These are phyloP conservation scores for Andinoacara biseriatus DNA, from an alignment of 2,113 vertebrate species.

Conservation along the genomic window DNA sequence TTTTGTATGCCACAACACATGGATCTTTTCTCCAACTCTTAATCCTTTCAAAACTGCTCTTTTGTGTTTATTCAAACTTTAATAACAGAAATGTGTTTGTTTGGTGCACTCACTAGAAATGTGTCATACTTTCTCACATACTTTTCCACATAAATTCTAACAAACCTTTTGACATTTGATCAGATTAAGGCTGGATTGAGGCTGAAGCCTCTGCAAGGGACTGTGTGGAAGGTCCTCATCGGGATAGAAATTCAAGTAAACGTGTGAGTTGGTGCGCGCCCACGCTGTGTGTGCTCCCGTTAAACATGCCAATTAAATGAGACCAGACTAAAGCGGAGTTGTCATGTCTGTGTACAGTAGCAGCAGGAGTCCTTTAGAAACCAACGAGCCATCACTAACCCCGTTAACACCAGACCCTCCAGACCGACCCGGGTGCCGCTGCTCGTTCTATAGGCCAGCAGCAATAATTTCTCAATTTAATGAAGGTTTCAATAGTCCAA, in stretches of 20 bases:
- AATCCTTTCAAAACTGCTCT: not conserved
- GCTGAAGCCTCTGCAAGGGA: not conserved
- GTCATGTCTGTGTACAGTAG: conserved; percentile 86
- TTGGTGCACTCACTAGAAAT: not conserved
- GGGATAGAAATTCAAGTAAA: not conserved
- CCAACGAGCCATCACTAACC: conserved; percentile 95
- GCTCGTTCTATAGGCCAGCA: conserved; percentile 37
- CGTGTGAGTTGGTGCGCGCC: not conserved
- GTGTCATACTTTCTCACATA: too few relatives aligned
- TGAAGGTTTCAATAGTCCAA: conserved; percentile 75
- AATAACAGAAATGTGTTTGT: not conserved
- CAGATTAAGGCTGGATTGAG: not conserved
- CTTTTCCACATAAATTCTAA: not conserved
- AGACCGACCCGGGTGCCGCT: conserved; percentile 77
- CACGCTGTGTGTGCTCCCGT: conserved; percentile 2
- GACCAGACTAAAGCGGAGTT: conserved; percentile 59
- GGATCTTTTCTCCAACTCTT: not conserved
- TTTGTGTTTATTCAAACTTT: not conserved
- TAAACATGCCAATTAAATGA: conserved; percentile 65
- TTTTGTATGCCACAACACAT: not conserved
- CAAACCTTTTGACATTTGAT: not conserved
- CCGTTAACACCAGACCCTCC: conserved; percentile 91
- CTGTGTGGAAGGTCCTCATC: not conserved
- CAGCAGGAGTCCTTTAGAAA: conserved; percentile 88
- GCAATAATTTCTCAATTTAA: conserved; percentile 69